A percentile compares a stretch with the other conserved stretches of the same genome.
Conservation (phyloP, 2,113 vertebrate species). For the Zootoca vivipara region DNA sequence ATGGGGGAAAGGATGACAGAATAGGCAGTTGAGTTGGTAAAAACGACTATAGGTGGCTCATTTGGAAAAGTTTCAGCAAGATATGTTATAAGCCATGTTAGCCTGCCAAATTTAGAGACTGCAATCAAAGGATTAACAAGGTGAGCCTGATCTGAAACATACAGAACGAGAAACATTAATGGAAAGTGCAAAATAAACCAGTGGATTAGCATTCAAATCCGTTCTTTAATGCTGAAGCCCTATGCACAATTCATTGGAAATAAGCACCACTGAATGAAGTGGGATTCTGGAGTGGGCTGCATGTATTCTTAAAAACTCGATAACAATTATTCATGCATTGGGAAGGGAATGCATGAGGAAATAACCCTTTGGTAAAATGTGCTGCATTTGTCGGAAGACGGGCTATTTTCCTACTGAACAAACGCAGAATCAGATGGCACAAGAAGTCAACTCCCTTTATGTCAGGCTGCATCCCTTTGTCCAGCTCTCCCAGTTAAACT, state of each 20-base stretch:
- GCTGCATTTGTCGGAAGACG: constrained; percentile 63
- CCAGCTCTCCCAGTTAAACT: no score
- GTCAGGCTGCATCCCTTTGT: no score
- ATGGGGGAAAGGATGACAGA: constrained; percentile 70
- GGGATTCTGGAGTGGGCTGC: neutral
- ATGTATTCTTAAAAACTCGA: fast-evolving
- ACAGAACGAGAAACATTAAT: constrained; percentile 31
- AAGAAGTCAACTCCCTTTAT: neutral
- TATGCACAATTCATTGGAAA: neutral
- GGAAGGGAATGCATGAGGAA: constrained; percentile 8
- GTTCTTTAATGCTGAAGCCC: neutral
- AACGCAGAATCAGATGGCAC: constrained; percentile 12
- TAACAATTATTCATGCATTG: constrained; percentile 2
- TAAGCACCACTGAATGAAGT: neutral
- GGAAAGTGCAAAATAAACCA: constrained; percentile 59
- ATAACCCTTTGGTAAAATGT: constrained; percentile 48
- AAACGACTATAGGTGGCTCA: constrained; percentile 43
- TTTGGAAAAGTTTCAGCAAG: constrained; percentile 67
- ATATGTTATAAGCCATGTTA: constrained; percentile 59
- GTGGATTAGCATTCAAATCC: neutral
- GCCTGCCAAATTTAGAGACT: constrained; percentile 59
- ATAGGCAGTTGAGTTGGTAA: constrained; percentile 44
- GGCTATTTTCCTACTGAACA: constrained; percentile 53
- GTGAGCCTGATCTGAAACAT: constrained; percentile 46
- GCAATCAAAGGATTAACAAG: constrained; percentile 70